These are phyloP conservation scores for Gymnocypris eckloni DNA, from an alignment of 2,797 vertebrate genomes.

Conservation along the genomic window DNA sequence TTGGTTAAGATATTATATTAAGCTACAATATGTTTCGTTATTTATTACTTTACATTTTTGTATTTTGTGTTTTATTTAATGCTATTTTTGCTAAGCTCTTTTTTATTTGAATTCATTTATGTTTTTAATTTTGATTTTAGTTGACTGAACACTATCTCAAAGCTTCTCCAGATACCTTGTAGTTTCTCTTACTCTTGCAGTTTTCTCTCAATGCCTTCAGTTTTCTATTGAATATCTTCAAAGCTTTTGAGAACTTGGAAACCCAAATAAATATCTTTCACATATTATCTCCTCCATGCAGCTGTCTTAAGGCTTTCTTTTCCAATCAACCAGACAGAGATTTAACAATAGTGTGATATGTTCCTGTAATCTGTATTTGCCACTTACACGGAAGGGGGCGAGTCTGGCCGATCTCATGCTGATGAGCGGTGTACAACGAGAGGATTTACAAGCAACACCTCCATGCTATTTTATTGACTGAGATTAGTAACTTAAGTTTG, in stretches of 20 bases:
- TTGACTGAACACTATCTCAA: neutral
- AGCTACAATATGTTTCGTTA: neutral
- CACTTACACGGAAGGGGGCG: neutral
- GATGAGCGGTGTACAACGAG: slow-evolving; percentile 6
- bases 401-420: slow-evolving; percentile 34
- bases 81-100: neutral
- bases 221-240: neutral
- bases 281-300: slow-evolving; percentile 38
- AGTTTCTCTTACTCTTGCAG: neutral
- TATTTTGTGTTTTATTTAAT: neutral
- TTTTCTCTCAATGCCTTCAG: neutral
- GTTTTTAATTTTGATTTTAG: neutral
- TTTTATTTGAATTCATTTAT: neutral
- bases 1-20: neutral
- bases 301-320: slow-evolving; percentile 13
- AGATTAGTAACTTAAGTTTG: neutral
- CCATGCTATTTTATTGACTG: slow-evolving; percentile 5
- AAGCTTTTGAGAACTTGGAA: slow-evolving; percentile 13
- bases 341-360: slow-evolving; percentile 2
- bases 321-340: neutral
- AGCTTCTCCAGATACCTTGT: neutral
- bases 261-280: slow-evolving; percentile 27
- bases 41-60: neutral
- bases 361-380: slow-evolving; percentile 28
- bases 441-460: slow-evolving; percentile 40